Percentiles rank a stretch among this genome's conserved stretches.
Evolutionary conservation across 2,797 vertebrate genomes (phyloP).

Genomic region (Liasis olivaceus): DNA sequence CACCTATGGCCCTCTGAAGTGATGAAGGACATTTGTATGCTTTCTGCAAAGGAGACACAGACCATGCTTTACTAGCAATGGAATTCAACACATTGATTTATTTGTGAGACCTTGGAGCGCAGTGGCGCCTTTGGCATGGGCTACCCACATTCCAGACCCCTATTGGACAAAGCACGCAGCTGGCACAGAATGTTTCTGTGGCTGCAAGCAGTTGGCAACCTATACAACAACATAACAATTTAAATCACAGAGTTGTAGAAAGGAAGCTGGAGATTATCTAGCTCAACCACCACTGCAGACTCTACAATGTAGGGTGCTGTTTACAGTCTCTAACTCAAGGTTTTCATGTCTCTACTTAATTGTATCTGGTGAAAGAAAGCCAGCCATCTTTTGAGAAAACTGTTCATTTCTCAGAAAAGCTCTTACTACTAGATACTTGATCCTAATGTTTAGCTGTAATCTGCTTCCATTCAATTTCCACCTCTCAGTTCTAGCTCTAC

Average conservation of each 20-base stretch:
- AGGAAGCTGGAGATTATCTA: not conserved
- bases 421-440: not conserved
- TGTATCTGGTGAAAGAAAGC: not conserved
- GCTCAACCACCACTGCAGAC: not conserved
- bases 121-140: conserved; percentile 55
- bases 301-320: no score
- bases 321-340: not conserved
- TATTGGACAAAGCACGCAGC: conserved; percentile 50
- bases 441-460: not conserved
- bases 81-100: conserved; percentile 48
- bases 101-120: conserved; percentile 52
- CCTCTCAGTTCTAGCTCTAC: not conserved
- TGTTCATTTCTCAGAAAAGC: not conserved
- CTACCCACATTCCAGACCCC: conserved; percentile 52
- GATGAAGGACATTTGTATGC: conserved; percentile 46
- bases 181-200: conserved; percentile 45
- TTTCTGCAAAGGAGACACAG: conserved; percentile 38
- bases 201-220: conserved; percentile 58
- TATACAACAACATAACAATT: conserved; percentile 24
- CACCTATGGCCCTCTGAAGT: conserved; percentile 57
- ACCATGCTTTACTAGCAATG: conserved; percentile 43
- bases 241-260: not conserved
- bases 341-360: no score
- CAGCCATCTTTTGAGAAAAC: not conserved
- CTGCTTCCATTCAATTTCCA: not conserved